phyloP scores from a whole-genome alignment of 2,797 vertebrate genomes.

The Muscicapa striata region DNA sequence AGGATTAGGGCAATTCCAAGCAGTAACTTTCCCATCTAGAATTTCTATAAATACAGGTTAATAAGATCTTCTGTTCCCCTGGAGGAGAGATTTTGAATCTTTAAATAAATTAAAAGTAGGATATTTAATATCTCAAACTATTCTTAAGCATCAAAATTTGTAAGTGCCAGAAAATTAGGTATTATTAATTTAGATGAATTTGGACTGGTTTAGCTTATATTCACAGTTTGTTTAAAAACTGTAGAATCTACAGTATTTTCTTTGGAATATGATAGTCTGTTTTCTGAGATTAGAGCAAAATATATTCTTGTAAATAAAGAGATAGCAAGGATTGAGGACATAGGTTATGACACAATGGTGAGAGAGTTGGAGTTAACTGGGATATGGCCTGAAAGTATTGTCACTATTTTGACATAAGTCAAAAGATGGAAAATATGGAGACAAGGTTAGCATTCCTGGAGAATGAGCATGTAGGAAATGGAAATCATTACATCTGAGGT shows the following conservation, averaged over 20 bases:
- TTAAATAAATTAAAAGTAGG: constrained; percentile 7
- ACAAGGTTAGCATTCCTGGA: not conserved
- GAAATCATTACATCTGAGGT: not conserved
- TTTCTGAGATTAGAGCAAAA: not conserved
- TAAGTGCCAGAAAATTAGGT: not conserved
- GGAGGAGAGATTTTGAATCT: not conserved
- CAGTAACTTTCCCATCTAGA: not conserved
- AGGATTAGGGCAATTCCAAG: not conserved
- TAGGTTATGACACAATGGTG: not conserved
- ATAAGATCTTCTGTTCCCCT: not conserved
- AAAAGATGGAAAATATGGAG: not conserved
- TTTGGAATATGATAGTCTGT: not conserved
- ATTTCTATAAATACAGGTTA: constrained; percentile 9
- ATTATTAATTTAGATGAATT: not conserved
- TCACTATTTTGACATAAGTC: not conserved
- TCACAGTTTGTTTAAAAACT: not conserved
- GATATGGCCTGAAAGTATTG: not conserved
- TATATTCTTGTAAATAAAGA: not conserved
- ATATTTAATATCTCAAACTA: constrained; percentile 1
- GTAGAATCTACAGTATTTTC: not conserved
- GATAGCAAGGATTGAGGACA: not conserved
- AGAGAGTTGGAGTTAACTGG: not conserved
- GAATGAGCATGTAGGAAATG: not conserved
- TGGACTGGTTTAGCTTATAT: not conserved
- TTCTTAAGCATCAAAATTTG: not conserved